A percentile compares a stretch with the other conserved stretches of the same genome.
phyloP scores from a whole-genome alignment of 37 sponge, comb jelly and placozoan genomes.

The Crambe crambe region DNA sequence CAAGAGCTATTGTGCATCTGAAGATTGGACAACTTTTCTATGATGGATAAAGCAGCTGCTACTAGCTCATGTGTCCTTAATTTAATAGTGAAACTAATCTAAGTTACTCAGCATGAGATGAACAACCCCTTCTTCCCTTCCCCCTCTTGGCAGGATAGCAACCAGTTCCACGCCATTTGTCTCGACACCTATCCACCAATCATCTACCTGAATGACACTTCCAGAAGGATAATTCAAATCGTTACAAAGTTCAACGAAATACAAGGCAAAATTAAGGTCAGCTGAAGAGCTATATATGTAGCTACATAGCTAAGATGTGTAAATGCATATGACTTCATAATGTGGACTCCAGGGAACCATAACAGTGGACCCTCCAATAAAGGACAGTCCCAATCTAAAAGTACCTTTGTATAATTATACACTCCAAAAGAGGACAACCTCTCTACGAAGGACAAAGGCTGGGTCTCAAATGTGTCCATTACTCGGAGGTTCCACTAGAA shows the following conservation, averaged over 20 bases:
- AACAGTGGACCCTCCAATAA: no score
- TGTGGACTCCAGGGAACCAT: no score
- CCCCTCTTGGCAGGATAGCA: slow-evolving; percentile 79
- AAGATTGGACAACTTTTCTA: neutral
- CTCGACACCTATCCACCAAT: slow-evolving; percentile 98
- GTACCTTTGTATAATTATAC: neutral
- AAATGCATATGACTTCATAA: no score
- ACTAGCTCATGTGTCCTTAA: no score
- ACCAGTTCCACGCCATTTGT: slow-evolving; percentile 98
- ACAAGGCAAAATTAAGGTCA: slow-evolving; percentile 55
- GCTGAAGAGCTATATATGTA: no score
- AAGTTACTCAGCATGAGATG: neutral
- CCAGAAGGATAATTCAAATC: slow-evolving; percentile 75
- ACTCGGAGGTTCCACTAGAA: no score
- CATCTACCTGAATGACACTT: slow-evolving; percentile 88
- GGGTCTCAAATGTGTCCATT: no score
- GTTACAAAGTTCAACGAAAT: slow-evolving; percentile 84
- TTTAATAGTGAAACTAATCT: neutral
- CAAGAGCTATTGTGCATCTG: neutral
- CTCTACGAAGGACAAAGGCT: no score
- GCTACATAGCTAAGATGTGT: no score
- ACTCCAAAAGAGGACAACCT: neutral
- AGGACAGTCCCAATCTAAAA: no score
- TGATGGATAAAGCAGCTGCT: no score
- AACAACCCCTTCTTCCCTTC: neutral